Evolutionary conservation across 1,140 invertebrate genomes (phyloP).

Genomic region (Hyposmocoma kahamanoa): DNA sequence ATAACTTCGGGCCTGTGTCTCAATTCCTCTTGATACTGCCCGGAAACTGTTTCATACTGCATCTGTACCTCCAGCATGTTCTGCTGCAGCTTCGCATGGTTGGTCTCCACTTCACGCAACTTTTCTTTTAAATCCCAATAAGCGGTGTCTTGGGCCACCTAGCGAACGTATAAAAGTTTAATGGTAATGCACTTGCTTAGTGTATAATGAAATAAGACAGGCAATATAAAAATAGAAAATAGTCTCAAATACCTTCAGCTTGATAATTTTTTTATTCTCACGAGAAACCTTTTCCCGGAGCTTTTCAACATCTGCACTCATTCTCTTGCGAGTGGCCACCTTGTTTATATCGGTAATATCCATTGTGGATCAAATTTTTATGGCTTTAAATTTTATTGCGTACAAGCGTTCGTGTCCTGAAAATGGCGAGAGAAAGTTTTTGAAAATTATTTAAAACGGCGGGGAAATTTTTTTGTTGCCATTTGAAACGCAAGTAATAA

Average conservation of each 20-base stretch:
- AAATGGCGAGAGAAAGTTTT: no score
- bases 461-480: no score
- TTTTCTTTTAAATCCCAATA: slow-evolving; percentile 57
- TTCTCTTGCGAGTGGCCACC: slow-evolving; percentile 40
- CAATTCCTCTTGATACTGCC: slow-evolving; percentile 48
- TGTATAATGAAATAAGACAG: not conserved
- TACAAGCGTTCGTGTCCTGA: no score
- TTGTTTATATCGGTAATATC: slow-evolving; percentile 41
- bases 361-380: no score
- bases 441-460: no score
- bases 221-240: not conserved
- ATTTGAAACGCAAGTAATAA: no score
- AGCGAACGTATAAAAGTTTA: not conserved
- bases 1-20: slow-evolving; percentile 43
- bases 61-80: slow-evolving; percentile 62
- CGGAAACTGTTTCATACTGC: slow-evolving; percentile 51
- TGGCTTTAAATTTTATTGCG: no score
- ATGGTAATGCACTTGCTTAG: not conserved
- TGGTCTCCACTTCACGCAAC: slow-evolving; percentile 40
- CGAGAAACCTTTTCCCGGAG: slow-evolving; percentile 53
- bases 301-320: slow-evolving; percentile 43
- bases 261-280: slow-evolving; percentile 52
- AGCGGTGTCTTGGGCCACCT: slow-evolving; percentile 56
- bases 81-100: slow-evolving; percentile 53
- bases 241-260: slow-evolving; percentile 34